Evolutionary conservation across 2,113 vertebrate genomes (phyloP), one percentile per base, ranked within the genome.

Genomic region (Plotosus lineatus): DNA sequence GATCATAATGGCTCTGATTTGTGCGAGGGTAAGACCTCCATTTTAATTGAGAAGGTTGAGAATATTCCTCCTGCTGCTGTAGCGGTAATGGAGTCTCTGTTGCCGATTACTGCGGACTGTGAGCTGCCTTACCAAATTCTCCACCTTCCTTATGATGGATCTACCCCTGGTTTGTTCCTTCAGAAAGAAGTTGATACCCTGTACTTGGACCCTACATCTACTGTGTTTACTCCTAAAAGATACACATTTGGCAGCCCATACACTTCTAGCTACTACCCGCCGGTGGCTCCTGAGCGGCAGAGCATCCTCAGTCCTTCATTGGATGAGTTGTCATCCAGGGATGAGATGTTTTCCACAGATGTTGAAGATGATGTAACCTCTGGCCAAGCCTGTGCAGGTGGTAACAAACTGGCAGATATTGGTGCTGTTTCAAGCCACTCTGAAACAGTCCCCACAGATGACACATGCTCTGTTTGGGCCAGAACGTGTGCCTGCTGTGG

Each of bases 291-390:
- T 44, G 89, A 86, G 38, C 81, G 86, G 19, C 88, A 86, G 77
- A 89, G 89, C 46, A 84, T 90, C 46, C 84, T 89, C 50, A 89
- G 88, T 55, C 85, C 86, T 8, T 89, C 89, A 48, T 66, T 89
- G 31, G 88, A 88, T 56, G 89, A 89, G 74, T 80, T 88, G 1
- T 90, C 89, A 11, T 90, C 89, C 68, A 88, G 83, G 58, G 89
- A 89, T 51, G 89, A 90, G 60, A 74, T 89, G 58, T 88, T 88
- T 42, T 87, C 88, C 44, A 88, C 88, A 3, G 89, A 90, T 28
- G 61, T 86, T 0, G 89, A 90, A 56, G 87, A 90, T 42, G 88
- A 88, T 26, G 44, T 83, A 0, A 33, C 86, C 9, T 71, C 86
- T 21, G 78, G 81, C 10, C 85, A 81, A 6, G 53, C 82, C 3